phyloP scores from a whole-genome alignment of 1,140 invertebrate genomes.

The Campoletis sonorensis region DNA sequence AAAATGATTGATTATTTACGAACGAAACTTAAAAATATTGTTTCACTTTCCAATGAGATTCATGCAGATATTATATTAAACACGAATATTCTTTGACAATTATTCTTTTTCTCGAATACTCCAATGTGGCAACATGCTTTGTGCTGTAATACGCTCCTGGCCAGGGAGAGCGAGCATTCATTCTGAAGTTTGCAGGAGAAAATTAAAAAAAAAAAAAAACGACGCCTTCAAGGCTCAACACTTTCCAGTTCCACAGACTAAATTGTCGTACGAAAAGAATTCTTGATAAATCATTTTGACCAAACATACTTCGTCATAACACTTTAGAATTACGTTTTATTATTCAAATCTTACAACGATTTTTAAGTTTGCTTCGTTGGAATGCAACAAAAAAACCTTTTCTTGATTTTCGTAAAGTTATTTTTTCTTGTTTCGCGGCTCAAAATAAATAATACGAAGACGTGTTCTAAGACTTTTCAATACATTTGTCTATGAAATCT shows the following conservation, averaged over 20 bases:
- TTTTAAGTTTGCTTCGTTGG: no score
- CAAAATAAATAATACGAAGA: no score
- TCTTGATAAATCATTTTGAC: not conserved
- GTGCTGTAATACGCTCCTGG: not conserved
- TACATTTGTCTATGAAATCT: no score
- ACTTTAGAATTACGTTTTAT: not conserved
- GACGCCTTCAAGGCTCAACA: no score
- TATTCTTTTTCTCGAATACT: not conserved
- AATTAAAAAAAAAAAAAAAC: no score
- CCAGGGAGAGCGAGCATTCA: not conserved
- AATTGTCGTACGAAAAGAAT: not conserved
- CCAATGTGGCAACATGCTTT: no score
- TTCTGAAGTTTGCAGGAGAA: not conserved
- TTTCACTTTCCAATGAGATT: slow-evolving; percentile 18
- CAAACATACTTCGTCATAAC: not conserved
- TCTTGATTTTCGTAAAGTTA: no score
- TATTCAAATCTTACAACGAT: slow-evolving; percentile 1
- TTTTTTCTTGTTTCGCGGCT: no score
- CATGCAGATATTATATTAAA: slow-evolving; percentile 26
- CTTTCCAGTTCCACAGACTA: not conserved
- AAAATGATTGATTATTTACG: slow-evolving; percentile 40
- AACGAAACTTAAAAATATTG: slow-evolving; percentile 4
- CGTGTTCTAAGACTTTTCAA: no score
- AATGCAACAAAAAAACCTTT: no score
- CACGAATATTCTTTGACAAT: not conserved